Evolutionary conservation across 2,888 invertebrate species (phyloP), one percentile per base, ranked within the genome.

Genomic region (Gymnocheta viridis): DNA sequence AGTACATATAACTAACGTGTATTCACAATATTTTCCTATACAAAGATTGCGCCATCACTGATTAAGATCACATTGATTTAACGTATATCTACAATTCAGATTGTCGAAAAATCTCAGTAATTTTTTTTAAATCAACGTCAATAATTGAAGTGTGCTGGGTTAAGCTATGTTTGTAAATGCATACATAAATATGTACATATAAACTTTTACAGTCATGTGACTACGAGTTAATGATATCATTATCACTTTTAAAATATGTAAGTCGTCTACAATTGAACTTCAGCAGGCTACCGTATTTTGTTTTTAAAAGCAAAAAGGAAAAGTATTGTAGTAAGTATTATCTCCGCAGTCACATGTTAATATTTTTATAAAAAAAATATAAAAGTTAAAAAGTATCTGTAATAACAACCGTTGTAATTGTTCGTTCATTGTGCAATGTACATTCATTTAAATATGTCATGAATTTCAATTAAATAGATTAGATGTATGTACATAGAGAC

Each of bases 291-390:
- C 32, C 62, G 41, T 44, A 44, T 24, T 32, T 58, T 27, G 2
- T 38, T 62, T 62, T 27, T 19, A 5, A 22, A 38, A 38, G 41
- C 19, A 49, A 19, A 58, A 62, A 76, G 35, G 69, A 17, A n/a
- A 54, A 41, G 17, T 35, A 41, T 51, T 64, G 17, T 54, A n/a
- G n/a, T n/a, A n/a, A n/a, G n/a, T n/a, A 17, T 79, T 77, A 80
- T 83, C 80, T 72, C 12, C 27, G 35, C 29, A 60, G 83, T 83
- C 83, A 80, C 83, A 83, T 83, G 83, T 72, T 60, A 72, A 72
- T 56, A 73, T 72, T 70, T 78, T 54, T 29, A 32, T 29, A 41
- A 24, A 22, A 67, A 60, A 32, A 41, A 38, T 56, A 29, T 27
- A 44, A 60, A 19, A 58, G n/a, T n/a, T n/a, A n/a, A 24, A 19